A percentile compares a stretch with the other conserved stretches of the same genome.
Evolutionary conservation across 2,888 invertebrate genomes (phyloP).

Genomic region (Torymus auratus): DNA sequence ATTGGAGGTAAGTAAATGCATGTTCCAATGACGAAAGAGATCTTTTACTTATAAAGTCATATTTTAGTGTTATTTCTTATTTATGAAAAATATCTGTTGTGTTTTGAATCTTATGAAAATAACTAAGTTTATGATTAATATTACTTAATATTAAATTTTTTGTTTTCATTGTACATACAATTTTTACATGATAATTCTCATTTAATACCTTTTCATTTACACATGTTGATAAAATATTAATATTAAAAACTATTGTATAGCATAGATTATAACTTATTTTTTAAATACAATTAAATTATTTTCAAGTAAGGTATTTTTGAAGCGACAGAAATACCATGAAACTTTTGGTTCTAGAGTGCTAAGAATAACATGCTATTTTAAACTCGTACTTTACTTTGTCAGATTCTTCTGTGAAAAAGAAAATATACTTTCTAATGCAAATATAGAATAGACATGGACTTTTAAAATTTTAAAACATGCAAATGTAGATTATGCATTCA

Average conservation of each 20-base stretch:
- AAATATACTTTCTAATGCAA: background rate
- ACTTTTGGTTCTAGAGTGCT: constrained; percentile 17
- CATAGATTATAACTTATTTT: constrained; percentile 22
- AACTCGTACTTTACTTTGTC: background rate
- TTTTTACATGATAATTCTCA: background rate
- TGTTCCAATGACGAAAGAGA: constrained; percentile 2
- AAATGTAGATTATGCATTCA: background rate
- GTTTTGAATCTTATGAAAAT: background rate
- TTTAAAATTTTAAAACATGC: background rate
- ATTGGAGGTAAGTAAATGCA: constrained; percentile 41
- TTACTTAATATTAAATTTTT: background rate
- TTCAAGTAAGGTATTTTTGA: background rate
- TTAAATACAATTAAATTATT: constrained; percentile 4
- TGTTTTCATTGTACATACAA: constrained; percentile 11
- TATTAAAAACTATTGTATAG: background rate
- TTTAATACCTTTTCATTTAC: constrained; percentile 12
- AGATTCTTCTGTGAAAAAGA: constrained; percentile 4
- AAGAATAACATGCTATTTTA: constrained; percentile 17
- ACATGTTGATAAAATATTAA: background rate
- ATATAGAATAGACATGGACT: constrained; percentile 11
- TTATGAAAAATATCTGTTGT: background rate
- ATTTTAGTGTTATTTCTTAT: background rate
- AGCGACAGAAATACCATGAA: background rate
- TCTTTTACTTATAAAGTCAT: background rate
- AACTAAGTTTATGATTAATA: constrained; percentile 1